Evolutionary conservation across 1,140 invertebrate species (phyloP).

Genomic region (Lepidurus arcticus): DNA sequence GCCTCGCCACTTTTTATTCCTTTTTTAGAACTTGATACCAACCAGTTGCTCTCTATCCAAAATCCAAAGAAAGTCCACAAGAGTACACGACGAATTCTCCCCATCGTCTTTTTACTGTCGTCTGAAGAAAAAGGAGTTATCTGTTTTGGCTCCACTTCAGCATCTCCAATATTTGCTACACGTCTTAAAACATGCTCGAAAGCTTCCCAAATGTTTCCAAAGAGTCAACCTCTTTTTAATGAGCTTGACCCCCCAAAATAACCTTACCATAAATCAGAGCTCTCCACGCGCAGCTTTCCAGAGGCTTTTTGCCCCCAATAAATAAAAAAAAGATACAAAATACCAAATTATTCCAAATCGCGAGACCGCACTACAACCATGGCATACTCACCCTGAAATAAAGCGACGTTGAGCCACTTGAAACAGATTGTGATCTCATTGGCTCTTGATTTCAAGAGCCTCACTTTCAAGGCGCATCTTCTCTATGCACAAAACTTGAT

Average conservation of each 20-base stretch:
- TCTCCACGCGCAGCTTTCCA: not conserved
- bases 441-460: not conserved
- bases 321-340: not conserved
- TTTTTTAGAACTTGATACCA: too few relatives aligned
- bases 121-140: too few relatives aligned
- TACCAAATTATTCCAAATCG: not conserved
- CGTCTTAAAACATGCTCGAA: too few relatives aligned
- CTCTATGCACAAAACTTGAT: not conserved
- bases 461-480: not conserved
- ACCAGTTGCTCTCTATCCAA: too few relatives aligned
- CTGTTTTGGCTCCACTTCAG: too few relatives aligned
- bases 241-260: slow-evolving; percentile 14
- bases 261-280: slow-evolving; percentile 5
- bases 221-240: not conserved
- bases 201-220: too few relatives aligned
- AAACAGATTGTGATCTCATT: not conserved
- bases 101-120: too few relatives aligned
- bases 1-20: too few relatives aligned
- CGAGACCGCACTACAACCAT: not conserved
- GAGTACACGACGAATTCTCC: too few relatives aligned
- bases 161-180: too few relatives aligned
- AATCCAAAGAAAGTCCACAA: too few relatives aligned
- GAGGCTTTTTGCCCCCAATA: not conserved
- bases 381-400: not conserved
- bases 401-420: not conserved